These are phyloP conservation scores for Epinephelus moara DNA, from an alignment of 2,113 vertebrate genomes.

Conservation along the genomic window DNA sequence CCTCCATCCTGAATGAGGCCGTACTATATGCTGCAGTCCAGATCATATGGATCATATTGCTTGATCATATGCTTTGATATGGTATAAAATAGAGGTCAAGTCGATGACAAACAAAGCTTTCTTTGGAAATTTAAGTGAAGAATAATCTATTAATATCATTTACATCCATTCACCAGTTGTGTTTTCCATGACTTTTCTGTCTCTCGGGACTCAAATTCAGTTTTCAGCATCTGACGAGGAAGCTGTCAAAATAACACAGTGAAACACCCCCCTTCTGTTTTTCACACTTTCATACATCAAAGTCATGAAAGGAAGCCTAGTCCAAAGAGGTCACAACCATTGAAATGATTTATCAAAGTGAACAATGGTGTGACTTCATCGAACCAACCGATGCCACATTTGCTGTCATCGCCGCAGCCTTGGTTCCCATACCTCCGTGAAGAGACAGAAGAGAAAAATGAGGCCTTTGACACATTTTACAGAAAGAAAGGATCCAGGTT, in stretches of 20 bases:
- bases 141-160: background rate
- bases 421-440: constrained; percentile 80
- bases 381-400: constrained; percentile 53
- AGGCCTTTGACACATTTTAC: constrained; percentile 76
- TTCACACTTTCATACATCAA: constrained; percentile 77
- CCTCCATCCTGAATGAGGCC: background rate
- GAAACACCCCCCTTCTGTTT: constrained; percentile 33
- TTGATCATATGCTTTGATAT: background rate
- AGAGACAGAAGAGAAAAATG: constrained; percentile 64
- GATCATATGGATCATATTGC: background rate
- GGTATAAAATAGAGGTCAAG: background rate
- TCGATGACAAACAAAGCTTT: background rate
- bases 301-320: constrained; percentile 64
- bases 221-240: constrained; percentile 50
- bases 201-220: constrained; percentile 26
- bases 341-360: constrained; percentile 71
- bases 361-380: constrained; percentile 83
- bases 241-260: constrained; percentile 55
- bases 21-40: background rate
- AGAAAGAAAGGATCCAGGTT: constrained; percentile 58
- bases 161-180: background rate
- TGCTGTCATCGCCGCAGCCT: constrained; percentile 76
- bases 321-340: constrained; percentile 65
- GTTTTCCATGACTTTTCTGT: constrained; percentile 9
- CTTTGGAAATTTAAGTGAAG: background rate